phyloP scores from a whole-genome alignment of 2,888 invertebrate species.

The Cryptus armator region DNA sequence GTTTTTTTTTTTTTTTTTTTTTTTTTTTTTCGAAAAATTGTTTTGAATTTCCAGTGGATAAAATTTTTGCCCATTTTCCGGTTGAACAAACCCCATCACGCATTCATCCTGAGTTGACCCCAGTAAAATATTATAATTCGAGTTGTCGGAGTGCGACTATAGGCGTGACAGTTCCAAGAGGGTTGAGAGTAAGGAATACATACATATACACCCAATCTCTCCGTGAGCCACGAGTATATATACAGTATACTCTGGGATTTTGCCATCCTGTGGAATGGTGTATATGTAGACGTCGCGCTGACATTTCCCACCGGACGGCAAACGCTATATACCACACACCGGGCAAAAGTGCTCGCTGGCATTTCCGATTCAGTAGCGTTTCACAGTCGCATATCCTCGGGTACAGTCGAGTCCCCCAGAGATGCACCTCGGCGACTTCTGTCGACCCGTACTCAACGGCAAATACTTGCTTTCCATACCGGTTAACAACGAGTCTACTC shows the following conservation, averaged over 20 bases:
- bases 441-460: constrained; percentile 51
- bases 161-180: constrained; percentile 48
- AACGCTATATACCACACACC: constrained; percentile 47
- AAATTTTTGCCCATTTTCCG: not conserved
- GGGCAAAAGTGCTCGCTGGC: constrained; percentile 64
- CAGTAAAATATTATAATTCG: constrained; percentile 35
- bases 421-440: constrained; percentile 24
- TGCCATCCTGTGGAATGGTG: constrained; percentile 38
- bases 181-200: constrained; percentile 14
- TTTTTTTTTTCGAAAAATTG: no score
- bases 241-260: constrained; percentile 43
- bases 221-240: constrained; percentile 31
- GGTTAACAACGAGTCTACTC: constrained; percentile 27
- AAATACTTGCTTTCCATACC: constrained; percentile 55
- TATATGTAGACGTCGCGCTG: constrained; percentile 68
- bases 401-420: constrained; percentile 43
- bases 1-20: no score
- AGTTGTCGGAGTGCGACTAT: not conserved
- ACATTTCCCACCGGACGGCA: constrained; percentile 76
- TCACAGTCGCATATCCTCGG: constrained; percentile 39
- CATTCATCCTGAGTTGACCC: not conserved
- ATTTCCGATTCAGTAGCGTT: constrained; percentile 53
- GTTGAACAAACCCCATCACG: not conserved
- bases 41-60: not conserved
- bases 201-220: constrained; percentile 2